Conservation (phyloP, 2,888 invertebrate genomes). For the Drosophila kanekoi region DNA sequence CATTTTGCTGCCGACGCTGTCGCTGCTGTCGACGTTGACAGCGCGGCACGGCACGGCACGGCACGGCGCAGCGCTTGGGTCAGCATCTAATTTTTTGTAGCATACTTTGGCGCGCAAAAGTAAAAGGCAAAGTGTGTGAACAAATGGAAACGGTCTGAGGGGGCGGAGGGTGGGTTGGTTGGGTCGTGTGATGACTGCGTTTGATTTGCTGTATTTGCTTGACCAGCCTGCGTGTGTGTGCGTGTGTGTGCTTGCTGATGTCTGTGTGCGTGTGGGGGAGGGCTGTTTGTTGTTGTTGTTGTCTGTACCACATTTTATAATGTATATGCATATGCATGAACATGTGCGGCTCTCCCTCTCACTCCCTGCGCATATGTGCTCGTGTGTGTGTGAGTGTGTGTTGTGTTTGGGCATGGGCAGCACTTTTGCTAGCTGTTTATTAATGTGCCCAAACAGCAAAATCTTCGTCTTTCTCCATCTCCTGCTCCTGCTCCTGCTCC, state of each 20-base stretch:
- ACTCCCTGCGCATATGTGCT: not conserved
- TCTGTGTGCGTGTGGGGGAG: conserved; percentile 13
- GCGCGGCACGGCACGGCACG: conserved; percentile 30
- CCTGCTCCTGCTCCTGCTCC: not conserved
- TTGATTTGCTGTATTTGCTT: conserved; percentile 66
- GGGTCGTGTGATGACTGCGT: conserved; percentile 48
- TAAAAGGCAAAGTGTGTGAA: conserved; percentile 46
- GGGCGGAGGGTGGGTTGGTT: not conserved
- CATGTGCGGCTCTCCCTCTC: conserved; percentile 32
- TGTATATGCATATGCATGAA: conserved; percentile 66
- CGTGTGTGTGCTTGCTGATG: conserved; percentile 6
- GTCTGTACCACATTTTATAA: conserved; percentile 60
- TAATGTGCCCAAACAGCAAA: conserved; percentile 46
- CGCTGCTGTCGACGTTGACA: conserved; percentile 23
- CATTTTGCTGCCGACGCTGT: conserved; percentile 58
- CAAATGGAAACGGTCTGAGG: not conserved
- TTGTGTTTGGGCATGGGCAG: conserved; percentile 25
- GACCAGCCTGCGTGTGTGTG: conserved; percentile 45
- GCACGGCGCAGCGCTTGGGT: conserved; percentile 38
- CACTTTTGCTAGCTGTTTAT: conserved; percentile 56
- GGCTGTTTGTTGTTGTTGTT: conserved; percentile 22
- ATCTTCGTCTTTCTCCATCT: conserved; percentile 16
- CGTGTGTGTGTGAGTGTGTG: not conserved
- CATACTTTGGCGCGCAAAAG: conserved; percentile 65
- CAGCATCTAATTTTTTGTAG: conserved; percentile 54